phyloP scores from a whole-genome alignment of 2,888 invertebrate species.

The Pedicia rivosa region DNA sequence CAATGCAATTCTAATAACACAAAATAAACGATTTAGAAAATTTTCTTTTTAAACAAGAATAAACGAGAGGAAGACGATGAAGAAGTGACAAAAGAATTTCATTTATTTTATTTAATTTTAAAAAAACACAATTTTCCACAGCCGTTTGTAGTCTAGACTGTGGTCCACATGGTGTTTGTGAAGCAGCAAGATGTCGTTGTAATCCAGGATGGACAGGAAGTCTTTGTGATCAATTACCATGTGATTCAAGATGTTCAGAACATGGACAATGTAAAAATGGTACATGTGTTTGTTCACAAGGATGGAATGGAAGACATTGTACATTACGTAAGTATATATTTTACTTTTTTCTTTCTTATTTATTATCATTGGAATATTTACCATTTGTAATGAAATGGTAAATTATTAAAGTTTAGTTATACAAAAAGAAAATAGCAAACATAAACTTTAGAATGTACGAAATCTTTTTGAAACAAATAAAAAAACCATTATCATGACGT shows the following conservation, averaged over 20 bases:
- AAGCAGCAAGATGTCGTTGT: conserved; percentile 81
- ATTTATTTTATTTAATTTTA: too few relatives aligned
- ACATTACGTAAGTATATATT: conserved; percentile 67
- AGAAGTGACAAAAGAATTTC: too few relatives aligned
- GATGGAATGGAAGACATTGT: conserved; percentile 98
- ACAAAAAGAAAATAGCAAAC: too few relatives aligned
- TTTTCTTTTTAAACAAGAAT: background rate
- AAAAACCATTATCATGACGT: too few relatives aligned
- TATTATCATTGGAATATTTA: too few relatives aligned
- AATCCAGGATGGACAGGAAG: conserved; percentile 87
- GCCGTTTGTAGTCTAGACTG: conserved; percentile 88
- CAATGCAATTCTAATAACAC: background rate
- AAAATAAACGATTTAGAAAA: background rate
- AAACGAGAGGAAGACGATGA: background rate
- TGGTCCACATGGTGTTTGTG: conserved; percentile 86
- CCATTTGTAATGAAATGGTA: too few relatives aligned
- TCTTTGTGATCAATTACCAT: conserved; percentile 80
- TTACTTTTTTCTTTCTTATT: conserved; percentile 7
- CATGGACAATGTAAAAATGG: conserved; percentile 97
- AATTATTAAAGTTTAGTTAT: too few relatives aligned
- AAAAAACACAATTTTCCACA: conserved; percentile 27
- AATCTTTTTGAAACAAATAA: too few relatives aligned
- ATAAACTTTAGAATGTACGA: too few relatives aligned
- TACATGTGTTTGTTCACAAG: conserved; percentile 91
- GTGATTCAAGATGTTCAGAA: conserved; percentile 80